Base-by-base conservation (phyloP, 2,888 invertebrate genomes). In the Onchidella celtica region DNA sequence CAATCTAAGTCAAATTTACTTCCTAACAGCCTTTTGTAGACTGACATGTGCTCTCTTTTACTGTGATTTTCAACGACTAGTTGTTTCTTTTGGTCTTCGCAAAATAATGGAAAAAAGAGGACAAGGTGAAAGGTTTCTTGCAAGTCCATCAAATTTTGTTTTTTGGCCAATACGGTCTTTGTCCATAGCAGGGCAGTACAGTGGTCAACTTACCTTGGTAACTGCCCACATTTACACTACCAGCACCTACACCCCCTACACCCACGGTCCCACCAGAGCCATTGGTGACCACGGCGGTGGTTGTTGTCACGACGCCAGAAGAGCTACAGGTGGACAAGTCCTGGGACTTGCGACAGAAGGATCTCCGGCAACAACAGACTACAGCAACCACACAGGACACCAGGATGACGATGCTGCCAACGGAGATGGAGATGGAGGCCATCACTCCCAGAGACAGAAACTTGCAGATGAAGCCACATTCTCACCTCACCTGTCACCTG, bases 401-500 rank as follows among this genome's bases (percentile, higher is more conserved):
- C 61, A 91, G 82, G 3, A 92, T 89, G 65, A 92, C 90, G 29
- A 92, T 88, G 77, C 90, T 90, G 29, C 92, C 92, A 1, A 92
- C 92, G 0, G 92, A 90, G 80, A 92, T 92, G 57, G 90, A 91
- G 40, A 93, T 89, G 34, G 92, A 89, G 0, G 92, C 92, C 29
- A 92, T 91, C n/a, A 93, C 90, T 0, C 92, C 92, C 32, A 92
- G 88, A 0, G 90, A 88, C 79, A 92, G 86, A 82, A 92, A 91
- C 81, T 87, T 88, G 82, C 86, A 85, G 32, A 90, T 79, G 55
- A 90, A 85, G 38, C 84, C 85, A 17, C 86, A 86, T 66, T 89
- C 90, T 90, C n/a, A n/a, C n/a, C n/a, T n/a, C n/a, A n/a, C n/a
- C n/a, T n/a, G n/a, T n/a, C n/a, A n/a, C n/a, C n/a, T n/a, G n/a